Percentiles rank a stretch among this genome's conserved stretches.
phyloP scores from a whole-genome alignment of 2,888 invertebrate species.

The Cryptophagus acutangulus region DNA sequence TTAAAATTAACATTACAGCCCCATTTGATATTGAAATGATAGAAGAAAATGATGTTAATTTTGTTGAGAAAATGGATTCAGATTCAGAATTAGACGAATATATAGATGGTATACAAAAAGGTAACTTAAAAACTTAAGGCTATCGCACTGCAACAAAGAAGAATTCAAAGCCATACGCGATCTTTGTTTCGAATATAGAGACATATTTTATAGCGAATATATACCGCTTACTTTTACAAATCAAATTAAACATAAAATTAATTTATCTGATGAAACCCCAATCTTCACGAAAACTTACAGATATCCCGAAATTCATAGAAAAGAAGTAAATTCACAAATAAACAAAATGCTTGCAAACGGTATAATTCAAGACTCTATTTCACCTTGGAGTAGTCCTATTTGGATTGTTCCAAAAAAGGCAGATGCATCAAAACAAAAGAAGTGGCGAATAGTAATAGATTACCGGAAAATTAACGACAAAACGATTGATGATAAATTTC shows the following conservation, averaged over 20 bases:
- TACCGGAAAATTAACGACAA: conserved; percentile 11
- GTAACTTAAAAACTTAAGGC: too few relatives aligned
- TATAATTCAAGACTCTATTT: conserved; percentile 18
- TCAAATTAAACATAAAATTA: conserved; percentile 24
- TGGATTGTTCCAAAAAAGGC: conserved; percentile 23
- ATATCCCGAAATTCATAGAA: conserved; percentile 28
- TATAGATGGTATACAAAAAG: too few relatives aligned
- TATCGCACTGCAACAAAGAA: conserved; percentile 22
- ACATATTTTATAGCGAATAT: conserved; percentile 19
- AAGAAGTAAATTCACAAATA: conserved; percentile 24
- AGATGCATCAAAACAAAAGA: conserved; percentile 11
- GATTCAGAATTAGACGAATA: too few relatives aligned
- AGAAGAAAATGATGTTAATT: too few relatives aligned
- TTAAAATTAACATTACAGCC: too few relatives aligned
- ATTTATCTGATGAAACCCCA: conserved; percentile 16
- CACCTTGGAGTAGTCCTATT: conserved; percentile 20
- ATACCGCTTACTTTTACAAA: conserved; percentile 22
- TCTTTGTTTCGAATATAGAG: conserved; percentile 17
- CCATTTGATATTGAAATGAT: too few relatives aligned
- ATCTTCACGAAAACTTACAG: conserved; percentile 25
- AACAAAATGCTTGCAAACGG: conserved; percentile 19
- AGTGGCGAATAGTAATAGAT: conserved; percentile 13
- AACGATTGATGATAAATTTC: conserved; percentile 13
- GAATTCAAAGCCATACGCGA: conserved; percentile 15
- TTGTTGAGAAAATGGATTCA: too few relatives aligned